A percentile compares a stretch with the other conserved stretches of the same genome.
Evolutionary conservation across 2,113 vertebrate species (phyloP).

Genomic region (Amblyornis subalaris): DNA sequence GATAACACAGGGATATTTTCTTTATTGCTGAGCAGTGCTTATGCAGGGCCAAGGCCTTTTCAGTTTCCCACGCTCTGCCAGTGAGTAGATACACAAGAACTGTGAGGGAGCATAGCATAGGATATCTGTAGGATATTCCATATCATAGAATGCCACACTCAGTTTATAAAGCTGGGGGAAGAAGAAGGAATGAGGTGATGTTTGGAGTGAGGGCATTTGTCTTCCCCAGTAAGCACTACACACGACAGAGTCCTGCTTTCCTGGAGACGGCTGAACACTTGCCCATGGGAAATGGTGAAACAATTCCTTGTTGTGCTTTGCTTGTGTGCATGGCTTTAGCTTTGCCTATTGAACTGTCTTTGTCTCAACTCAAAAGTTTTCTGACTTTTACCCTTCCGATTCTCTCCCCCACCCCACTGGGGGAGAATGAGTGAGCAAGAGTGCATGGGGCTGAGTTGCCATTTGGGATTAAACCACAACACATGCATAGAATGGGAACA

Average conservation of each 20-base stretch:
- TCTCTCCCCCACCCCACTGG: background rate
- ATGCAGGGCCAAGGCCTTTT: background rate
- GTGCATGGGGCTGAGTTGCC: background rate
- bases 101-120: background rate
- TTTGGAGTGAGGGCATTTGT: background rate
- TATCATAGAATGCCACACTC: background rate
- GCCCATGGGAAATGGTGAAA: background rate
- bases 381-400: background rate
- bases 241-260: background rate
- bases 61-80: background rate
- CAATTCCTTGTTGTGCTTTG: background rate
- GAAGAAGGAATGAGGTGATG: background rate
- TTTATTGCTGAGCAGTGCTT: background rate
- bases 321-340: background rate
- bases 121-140: background rate
- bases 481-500: background rate
- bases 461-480: background rate
- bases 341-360: background rate
- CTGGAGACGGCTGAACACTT: background rate
- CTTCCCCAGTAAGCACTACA: background rate
- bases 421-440: accelerated
- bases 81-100: background rate
- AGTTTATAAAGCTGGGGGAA: background rate
- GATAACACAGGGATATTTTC: background rate
- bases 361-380: background rate